Evolutionary conservation across 2,113 vertebrate species (phyloP).

Genomic region (Cinclus mexicanus): DNA sequence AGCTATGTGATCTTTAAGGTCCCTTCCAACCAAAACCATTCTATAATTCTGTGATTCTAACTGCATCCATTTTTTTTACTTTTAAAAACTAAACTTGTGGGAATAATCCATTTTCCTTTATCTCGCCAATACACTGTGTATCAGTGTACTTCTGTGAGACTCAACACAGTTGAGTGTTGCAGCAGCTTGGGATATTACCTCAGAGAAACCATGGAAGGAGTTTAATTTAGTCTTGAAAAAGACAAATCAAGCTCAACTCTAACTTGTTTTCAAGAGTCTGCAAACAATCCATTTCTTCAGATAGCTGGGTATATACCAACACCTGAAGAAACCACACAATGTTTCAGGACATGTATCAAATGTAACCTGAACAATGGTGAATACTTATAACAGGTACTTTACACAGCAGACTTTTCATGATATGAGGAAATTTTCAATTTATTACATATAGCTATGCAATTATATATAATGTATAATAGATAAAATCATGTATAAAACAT

Average conservation of each 20-base stretch:
- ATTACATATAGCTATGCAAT: background rate
- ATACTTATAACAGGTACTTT: background rate
- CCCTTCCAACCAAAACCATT: background rate
- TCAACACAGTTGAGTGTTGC: background rate
- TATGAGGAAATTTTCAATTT: background rate
- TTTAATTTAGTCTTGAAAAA: background rate
- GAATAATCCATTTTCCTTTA: background rate
- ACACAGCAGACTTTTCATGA: background rate
- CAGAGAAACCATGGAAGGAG: background rate
- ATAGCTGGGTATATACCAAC: background rate
- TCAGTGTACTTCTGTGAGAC: background rate
- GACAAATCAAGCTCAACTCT: background rate
- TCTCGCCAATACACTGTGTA: accelerated
- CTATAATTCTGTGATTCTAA: background rate
- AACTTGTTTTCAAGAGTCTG: background rate
- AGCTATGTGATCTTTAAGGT: background rate
- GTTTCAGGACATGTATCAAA: background rate
- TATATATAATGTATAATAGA: background rate
- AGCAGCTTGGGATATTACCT: background rate
- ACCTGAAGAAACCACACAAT: background rate
- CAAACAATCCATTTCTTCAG: background rate
- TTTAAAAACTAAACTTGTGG: background rate
- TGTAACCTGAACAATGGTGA: background rate
- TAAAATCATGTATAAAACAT: background rate
- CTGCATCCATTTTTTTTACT: background rate